These are phyloP conservation scores for Campoplex capitator DNA, from an alignment of 2,888 invertebrate genomes.

Conservation along the genomic window DNA sequence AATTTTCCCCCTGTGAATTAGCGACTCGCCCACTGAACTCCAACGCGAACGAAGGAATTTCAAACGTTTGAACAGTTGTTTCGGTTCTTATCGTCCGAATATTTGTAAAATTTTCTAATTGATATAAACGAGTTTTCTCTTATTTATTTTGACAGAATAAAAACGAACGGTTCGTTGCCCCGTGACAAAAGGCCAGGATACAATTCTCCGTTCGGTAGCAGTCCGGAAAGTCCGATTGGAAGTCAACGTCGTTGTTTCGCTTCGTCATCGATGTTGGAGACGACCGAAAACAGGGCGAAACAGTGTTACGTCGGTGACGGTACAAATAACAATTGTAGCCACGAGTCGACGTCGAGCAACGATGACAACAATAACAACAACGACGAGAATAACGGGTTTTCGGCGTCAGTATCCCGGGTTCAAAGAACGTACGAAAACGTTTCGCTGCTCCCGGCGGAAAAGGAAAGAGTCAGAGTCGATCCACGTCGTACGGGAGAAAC, in stretches of 20 bases:
- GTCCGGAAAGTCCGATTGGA: conserved; percentile 80
- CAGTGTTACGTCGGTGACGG: conserved; percentile 71
- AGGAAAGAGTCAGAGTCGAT: conserved; percentile 49
- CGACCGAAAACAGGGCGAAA: conserved; percentile 84
- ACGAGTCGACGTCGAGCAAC: conserved; percentile 57
- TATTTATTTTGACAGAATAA: conserved; percentile 88
- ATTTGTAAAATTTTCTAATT: background rate
- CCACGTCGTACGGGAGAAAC: conserved; percentile 54
- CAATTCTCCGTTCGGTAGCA: conserved; percentile 82
- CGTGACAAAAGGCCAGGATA: conserved; percentile 87
- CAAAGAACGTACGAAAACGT: conserved; percentile 56
- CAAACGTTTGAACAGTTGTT: background rate
- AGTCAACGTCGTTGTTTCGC: conserved; percentile 79
- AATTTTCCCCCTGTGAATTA: background rate
- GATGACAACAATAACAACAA: conserved; percentile 2
- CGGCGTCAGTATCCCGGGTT: conserved; percentile 70
- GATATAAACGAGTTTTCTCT: background rate
- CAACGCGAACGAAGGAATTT: too few species aligned
- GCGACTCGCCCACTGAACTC: background rate
- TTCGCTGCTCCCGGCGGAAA: conserved; percentile 28
- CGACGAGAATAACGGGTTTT: conserved; percentile 61
- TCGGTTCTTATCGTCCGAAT: background rate
- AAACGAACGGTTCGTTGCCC: conserved; percentile 95
- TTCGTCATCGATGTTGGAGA: conserved; percentile 68
- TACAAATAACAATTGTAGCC: conserved; percentile 62